These are phyloP conservation scores for Pseudoips prasinana DNA, from an alignment of 2,888 invertebrate genomes.

Conservation along the genomic window DNA sequence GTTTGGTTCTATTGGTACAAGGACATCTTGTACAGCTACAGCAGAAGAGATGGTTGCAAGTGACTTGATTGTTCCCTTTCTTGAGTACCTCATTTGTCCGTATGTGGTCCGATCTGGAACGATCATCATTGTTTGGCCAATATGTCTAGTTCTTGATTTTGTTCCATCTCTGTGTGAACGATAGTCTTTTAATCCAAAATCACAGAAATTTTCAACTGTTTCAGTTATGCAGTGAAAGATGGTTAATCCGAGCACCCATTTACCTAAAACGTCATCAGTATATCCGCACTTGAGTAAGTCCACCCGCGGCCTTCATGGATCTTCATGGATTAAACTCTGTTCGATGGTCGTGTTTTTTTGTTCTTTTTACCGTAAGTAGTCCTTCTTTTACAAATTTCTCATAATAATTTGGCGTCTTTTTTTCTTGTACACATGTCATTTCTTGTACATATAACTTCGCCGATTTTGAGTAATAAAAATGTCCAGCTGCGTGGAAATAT, in stretches of 20 bases:
- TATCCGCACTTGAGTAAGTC: background rate
- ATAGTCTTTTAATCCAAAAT: too few relatives aligned
- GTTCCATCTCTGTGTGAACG: too few relatives aligned
- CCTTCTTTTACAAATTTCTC: background rate
- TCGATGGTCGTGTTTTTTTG: background rate
- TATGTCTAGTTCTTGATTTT: too few relatives aligned
- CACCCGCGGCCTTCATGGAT: background rate
- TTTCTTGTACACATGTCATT: background rate
- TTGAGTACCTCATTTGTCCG: background rate
- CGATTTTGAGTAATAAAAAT: conserved; percentile 36
- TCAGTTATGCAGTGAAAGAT: too few relatives aligned
- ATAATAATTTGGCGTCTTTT: background rate
- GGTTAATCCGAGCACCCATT: too few relatives aligned
- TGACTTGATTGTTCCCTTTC: background rate
- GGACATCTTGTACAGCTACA: background rate
- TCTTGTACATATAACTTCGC: conserved; percentile 5
- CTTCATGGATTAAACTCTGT: background rate
- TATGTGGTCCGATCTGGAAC: too few relatives aligned
- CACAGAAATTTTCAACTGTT: too few relatives aligned
- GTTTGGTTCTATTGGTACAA: background rate
- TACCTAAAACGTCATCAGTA: background rate
- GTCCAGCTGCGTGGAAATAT: conserved; percentile 46
- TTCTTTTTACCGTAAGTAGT: background rate
- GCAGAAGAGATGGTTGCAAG: background rate
- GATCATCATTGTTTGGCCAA: too few relatives aligned